A percentile compares a stretch with the other conserved stretches of the same genome.
phyloP scores from a whole-genome alignment of 2,797 vertebrate species.

The Mallotus villosus region DNA sequence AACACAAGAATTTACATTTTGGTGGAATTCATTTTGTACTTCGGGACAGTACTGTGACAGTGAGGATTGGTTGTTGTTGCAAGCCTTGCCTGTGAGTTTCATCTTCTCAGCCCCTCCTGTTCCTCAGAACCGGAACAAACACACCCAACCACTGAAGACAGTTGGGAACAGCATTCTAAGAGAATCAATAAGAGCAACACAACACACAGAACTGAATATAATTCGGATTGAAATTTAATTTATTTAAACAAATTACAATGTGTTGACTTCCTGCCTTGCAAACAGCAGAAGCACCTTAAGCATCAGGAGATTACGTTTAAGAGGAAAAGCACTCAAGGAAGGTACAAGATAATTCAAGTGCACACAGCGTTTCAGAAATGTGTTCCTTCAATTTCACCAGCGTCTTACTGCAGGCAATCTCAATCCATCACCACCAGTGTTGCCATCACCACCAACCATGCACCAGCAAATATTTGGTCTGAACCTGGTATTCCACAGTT shows the following conservation, averaged over 20 bases:
- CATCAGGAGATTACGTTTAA: constrained; percentile 50
- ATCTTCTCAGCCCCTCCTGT: neutral
- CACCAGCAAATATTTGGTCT: constrained; percentile 24
- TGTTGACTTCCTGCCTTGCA: constrained; percentile 53
- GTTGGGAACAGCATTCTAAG: neutral
- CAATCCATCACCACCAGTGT: neutral
- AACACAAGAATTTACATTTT: too few species aligned
- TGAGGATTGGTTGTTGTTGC: too few species aligned
- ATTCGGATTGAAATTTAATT: constrained; percentile 56
- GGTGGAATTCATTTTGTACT: too few species aligned
- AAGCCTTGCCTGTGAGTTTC: too few species aligned
- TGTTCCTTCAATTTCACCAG: constrained; percentile 28
- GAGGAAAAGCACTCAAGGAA: constrained; percentile 45
- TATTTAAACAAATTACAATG: constrained; percentile 67
- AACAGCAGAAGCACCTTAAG: constrained; percentile 57
- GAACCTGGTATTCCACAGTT: constrained; percentile 42
- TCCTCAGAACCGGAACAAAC: neutral
- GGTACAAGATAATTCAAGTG: constrained; percentile 36
- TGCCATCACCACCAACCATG: constrained; percentile 11
- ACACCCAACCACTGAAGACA: neutral
- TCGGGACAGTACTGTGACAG: too few species aligned
- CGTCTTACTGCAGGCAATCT: neutral
- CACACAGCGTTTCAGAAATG: constrained; percentile 6
- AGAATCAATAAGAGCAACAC: constrained; percentile 12
- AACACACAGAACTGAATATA: constrained; percentile 13